Evolutionary conservation across 2,797 vertebrate species (phyloP).

Genomic region (Etheostoma perlongum): DNA sequence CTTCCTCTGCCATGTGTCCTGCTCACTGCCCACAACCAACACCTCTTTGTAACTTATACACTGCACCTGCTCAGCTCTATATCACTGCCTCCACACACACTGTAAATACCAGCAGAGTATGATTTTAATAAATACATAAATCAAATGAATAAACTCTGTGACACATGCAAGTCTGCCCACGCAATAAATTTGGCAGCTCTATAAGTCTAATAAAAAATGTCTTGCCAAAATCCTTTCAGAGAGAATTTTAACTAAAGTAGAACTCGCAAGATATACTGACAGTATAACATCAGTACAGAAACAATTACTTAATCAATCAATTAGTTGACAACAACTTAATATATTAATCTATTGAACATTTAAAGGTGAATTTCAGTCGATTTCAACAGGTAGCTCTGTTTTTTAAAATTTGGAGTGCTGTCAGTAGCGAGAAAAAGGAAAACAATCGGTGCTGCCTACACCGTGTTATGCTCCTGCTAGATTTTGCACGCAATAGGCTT

Average conservation of each 20-base stretch:
- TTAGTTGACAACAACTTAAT: not conserved
- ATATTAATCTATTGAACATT: not conserved
- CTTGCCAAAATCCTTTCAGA: constrained; percentile 21
- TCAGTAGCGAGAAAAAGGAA: too few species aligned
- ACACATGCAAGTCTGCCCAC: constrained; percentile 53
- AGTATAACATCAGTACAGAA: not conserved
- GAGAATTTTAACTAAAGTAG: constrained; percentile 12
- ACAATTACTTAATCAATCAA: not conserved
- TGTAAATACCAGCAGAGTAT: constrained; percentile 55
- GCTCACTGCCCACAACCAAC: constrained; percentile 65
- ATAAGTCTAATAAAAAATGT: constrained; percentile 1
- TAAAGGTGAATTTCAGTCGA: too few species aligned
- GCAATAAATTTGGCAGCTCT: constrained; percentile 39
- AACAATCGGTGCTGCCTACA: too few species aligned
- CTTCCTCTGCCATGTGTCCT: constrained; percentile 90
- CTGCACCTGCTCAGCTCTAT: constrained; percentile 60
- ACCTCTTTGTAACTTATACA: constrained; percentile 61
- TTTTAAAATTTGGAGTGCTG: too few species aligned
- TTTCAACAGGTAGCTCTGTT: too few species aligned
- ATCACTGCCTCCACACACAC: constrained; percentile 55
- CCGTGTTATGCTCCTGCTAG: too few species aligned
- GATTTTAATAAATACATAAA: constrained; percentile 54
- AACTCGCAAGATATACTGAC: constrained; percentile 9
- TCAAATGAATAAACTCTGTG: constrained; percentile 52
- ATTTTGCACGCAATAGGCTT: too few species aligned